phyloP scores from a whole-genome alignment of 2,888 invertebrate genomes.

The Microctonus brassicae region DNA sequence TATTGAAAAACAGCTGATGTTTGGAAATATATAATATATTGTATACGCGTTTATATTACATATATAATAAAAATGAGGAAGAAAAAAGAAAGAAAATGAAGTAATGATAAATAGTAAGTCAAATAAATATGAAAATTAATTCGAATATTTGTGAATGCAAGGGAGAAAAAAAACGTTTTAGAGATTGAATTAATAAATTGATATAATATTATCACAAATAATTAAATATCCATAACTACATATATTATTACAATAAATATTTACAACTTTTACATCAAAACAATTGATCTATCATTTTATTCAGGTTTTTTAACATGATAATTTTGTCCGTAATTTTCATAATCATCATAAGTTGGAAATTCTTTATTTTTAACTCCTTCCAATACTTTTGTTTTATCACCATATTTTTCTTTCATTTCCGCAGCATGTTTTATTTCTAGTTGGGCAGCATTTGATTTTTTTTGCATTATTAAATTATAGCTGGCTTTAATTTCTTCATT shows the following conservation, averaged over 20 bases:
- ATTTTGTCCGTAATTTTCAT: slow-evolving; percentile 67
- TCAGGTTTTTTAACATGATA: no score
- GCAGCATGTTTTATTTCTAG: slow-evolving; percentile 75
- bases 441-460: slow-evolving; percentile 81
- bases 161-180: not conserved
- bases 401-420: slow-evolving; percentile 49
- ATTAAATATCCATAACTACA: slow-evolving; percentile 19
- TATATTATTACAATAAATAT: slow-evolving; percentile 39
- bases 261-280: slow-evolving; percentile 35
- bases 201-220: slow-evolving; percentile 9
- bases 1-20: not conserved
- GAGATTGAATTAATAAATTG: not conserved
- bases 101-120: not conserved
- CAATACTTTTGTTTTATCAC: slow-evolving; percentile 40
- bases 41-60: not conserved
- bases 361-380: slow-evolving; percentile 54
- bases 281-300: slow-evolving; percentile 30
- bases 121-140: not conserved
- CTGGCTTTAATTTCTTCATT: slow-evolving; percentile 79
- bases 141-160: not conserved
- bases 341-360: slow-evolving; percentile 76
- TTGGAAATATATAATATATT: not conserved
- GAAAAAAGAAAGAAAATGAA: not conserved
- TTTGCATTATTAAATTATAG: slow-evolving; percentile 78
- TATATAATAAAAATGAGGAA: no score